phyloP scores from a whole-genome alignment of 2,888 invertebrate species.

The Rhopalosiphum nymphaeae region DNA sequence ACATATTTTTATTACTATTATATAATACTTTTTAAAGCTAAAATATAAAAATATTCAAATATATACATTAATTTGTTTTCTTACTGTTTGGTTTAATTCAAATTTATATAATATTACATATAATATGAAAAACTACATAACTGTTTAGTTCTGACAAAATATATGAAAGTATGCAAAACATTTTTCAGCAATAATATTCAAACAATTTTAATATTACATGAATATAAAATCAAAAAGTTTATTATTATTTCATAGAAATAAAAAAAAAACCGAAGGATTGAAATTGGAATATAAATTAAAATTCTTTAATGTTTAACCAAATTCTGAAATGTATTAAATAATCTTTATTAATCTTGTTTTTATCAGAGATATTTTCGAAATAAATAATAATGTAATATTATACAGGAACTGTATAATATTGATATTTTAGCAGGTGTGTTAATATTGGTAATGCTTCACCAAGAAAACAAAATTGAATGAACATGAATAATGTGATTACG shows the following conservation, averaged over 20 bases:
- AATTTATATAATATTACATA: not conserved
- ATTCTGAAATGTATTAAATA: not conserved
- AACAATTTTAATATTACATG: not conserved
- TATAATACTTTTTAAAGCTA: not conserved
- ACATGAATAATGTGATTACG: not conserved
- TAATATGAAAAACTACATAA: not conserved
- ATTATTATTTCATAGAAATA: not conserved
- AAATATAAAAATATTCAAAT: not conserved
- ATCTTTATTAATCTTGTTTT: not conserved
- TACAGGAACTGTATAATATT: not conserved
- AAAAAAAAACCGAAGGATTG: not conserved
- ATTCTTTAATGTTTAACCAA: not conserved
- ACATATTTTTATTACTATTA: not conserved
- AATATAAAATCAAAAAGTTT: not conserved
- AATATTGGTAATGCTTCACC: not conserved
- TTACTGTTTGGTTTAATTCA: not conserved
- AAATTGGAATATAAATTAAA: constrained; percentile 11
- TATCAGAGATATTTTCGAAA: not conserved
- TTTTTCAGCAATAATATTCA: not conserved
- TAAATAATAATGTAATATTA: not conserved
- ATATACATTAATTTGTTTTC: not conserved
- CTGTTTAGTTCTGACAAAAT: not conserved
- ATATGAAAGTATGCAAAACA: not conserved
- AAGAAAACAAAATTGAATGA: not conserved
- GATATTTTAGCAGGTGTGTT: not conserved